Conservation (phyloP, 2,888 invertebrate species). For the Stenchaetothrips biformis region DNA sequence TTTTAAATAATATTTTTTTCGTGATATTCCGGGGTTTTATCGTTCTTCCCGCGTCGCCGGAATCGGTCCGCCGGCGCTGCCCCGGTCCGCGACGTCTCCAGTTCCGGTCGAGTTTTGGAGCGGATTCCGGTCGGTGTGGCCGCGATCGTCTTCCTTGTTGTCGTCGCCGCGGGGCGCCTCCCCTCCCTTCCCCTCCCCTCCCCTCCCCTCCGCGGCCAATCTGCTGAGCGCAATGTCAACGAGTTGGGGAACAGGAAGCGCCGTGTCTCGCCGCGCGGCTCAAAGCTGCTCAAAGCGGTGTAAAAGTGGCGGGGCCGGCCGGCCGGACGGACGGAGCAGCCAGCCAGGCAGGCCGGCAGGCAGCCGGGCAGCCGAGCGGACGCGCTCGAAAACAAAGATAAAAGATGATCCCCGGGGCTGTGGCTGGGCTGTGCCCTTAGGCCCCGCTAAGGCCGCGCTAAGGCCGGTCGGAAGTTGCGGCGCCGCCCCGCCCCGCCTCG, state of each 20-base stretch:
- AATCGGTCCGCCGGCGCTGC: too few relatives aligned
- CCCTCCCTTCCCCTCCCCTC: not conserved
- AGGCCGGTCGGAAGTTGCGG: not conserved
- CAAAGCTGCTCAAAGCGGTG: not conserved
- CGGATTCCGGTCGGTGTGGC: not conserved
- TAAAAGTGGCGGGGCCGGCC: not conserved
- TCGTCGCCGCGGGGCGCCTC: not conserved
- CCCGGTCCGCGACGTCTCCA: too few relatives aligned
- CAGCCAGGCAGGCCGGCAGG: not conserved
- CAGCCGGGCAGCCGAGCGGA: not conserved
- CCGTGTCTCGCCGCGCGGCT: not conserved
- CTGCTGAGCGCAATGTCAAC: not conserved
- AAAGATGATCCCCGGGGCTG: not conserved
- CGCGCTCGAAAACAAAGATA: slow-evolving; percentile 6
- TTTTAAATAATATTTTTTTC: too few relatives aligned
- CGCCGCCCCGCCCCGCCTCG: not conserved
- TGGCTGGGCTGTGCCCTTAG: not conserved
- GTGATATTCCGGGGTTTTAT: too few relatives aligned
- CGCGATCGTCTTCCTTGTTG: too few relatives aligned
- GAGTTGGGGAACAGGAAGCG: not conserved
- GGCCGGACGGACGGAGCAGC: not conserved
- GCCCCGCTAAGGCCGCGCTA: not conserved
- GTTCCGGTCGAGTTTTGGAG: too few relatives aligned
- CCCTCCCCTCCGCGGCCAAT: not conserved
- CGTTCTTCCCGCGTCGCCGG: too few relatives aligned